A percentile compares a stretch with the other conserved stretches of the same genome.
Evolutionary conservation across 1,140 invertebrate species (phyloP).

Genomic region (Caenorhabditis briggsae): DNA sequence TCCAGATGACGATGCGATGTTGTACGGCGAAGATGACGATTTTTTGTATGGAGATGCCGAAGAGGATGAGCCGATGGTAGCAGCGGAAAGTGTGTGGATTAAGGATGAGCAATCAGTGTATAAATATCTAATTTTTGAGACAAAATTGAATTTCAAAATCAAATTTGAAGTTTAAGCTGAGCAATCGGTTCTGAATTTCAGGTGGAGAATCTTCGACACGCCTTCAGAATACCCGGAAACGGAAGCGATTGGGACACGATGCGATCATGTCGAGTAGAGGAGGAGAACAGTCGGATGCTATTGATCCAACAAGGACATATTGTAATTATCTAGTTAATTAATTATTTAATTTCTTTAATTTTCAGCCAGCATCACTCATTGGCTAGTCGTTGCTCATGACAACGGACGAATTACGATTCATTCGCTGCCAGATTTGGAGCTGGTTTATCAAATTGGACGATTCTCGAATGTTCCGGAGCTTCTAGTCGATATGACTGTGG

Average conservation of each 20-base stretch:
- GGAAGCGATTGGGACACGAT: slow-evolving; percentile 52
- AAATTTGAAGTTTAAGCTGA: neutral
- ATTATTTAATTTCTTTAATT: slow-evolving; percentile 57
- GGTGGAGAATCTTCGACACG: slow-evolving; percentile 53
- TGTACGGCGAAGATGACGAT: slow-evolving; percentile 65
- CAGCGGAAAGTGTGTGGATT: neutral
- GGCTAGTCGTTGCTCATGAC: slow-evolving; percentile 72
- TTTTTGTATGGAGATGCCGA: slow-evolving; percentile 61
- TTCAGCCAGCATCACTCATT: slow-evolving; percentile 66
- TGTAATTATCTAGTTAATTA: slow-evolving; percentile 16
- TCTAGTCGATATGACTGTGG: slow-evolving; percentile 38
- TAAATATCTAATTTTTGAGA: neutral
- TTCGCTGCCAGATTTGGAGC: slow-evolving; percentile 67
- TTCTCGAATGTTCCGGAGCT: slow-evolving; percentile 53
- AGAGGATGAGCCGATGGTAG: slow-evolving; percentile 34
- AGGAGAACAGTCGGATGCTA: slow-evolving; percentile 65
- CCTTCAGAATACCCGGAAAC: slow-evolving; percentile 6
- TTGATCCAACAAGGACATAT: slow-evolving; percentile 54
- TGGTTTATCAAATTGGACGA: slow-evolving; percentile 69
- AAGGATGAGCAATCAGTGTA: no score
- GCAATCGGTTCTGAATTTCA: neutral
- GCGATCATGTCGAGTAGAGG: slow-evolving; percentile 44
- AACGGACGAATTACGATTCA: slow-evolving; percentile 74
- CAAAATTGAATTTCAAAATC: neutral
- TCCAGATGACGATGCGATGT: slow-evolving; percentile 54